Conservation (phyloP, 2,888 invertebrate genomes). For the Copidosoma aretas region DNA sequence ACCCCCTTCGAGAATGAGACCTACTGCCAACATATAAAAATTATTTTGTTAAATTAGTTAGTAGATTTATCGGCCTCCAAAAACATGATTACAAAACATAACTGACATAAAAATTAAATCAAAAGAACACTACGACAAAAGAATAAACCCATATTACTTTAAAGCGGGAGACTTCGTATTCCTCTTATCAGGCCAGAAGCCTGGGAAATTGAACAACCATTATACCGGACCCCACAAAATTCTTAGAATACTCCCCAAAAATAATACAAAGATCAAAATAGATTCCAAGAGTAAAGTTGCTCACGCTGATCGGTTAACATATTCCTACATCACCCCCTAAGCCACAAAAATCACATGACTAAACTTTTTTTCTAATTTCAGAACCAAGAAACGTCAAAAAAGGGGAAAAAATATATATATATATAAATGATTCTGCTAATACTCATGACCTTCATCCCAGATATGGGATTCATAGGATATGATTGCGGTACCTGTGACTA, state of each 20-base stretch:
- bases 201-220: not conserved
- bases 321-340: not conserved
- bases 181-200: not conserved
- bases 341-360: not conserved
- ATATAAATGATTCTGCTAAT: too few relatives aligned
- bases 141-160: not conserved
- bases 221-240: not conserved
- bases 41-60: not conserved
- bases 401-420: too few relatives aligned
- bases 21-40: not conserved
- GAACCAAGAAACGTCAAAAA: too few relatives aligned
- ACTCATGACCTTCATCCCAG: too few relatives aligned
- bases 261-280: not conserved
- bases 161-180: not conserved
- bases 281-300: not conserved
- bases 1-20: not conserved
- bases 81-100: not conserved
- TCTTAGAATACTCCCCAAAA: not conserved
- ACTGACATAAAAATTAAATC: not conserved
- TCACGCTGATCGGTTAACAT: not conserved
- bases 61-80: not conserved
- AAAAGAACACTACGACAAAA: not conserved
- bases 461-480: too few relatives aligned
- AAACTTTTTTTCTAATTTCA: not conserved
- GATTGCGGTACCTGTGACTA: too few relatives aligned